phyloP scores from a whole-genome alignment of 2,797 vertebrate genomes.

The Ispidina lecontei region DNA sequence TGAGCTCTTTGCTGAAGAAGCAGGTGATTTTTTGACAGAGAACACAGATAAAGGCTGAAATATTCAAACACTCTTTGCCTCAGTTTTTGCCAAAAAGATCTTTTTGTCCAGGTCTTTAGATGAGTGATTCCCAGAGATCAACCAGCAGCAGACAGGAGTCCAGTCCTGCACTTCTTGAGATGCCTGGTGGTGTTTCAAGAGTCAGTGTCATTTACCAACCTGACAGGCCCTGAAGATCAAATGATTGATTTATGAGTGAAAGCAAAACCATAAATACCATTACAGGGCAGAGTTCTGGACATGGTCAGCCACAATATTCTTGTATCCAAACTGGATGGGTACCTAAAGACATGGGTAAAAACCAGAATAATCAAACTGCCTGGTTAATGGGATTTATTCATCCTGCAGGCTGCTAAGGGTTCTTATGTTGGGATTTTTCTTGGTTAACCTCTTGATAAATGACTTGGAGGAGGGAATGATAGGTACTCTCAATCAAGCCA shows the following conservation, averaged over 20 bases:
- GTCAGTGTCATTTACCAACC: background rate
- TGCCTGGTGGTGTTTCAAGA: background rate
- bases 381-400: background rate
- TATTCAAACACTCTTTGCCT: background rate
- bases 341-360: background rate
- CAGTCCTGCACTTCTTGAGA: background rate
- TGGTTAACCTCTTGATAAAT: background rate
- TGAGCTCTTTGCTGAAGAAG: background rate
- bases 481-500: background rate
- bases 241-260: background rate
- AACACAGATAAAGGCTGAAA: background rate
- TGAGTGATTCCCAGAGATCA: background rate
- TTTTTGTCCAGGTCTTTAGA: background rate
- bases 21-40: background rate
- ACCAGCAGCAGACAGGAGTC: background rate
- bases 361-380: background rate
- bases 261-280: fast-evolving
- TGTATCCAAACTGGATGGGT: background rate
- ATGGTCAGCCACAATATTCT: background rate
- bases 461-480: background rate
- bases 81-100: background rate
- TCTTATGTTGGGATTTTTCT: background rate
- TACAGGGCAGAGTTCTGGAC: background rate
- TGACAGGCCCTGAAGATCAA: background rate
- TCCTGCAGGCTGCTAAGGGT: background rate